Percentiles rank a stretch among this genome's conserved stretches.
These are phyloP conservation scores for Tautogolabrus adspersus DNA, from an alignment of 2,113 vertebrate genomes.

Conservation along the genomic window DNA sequence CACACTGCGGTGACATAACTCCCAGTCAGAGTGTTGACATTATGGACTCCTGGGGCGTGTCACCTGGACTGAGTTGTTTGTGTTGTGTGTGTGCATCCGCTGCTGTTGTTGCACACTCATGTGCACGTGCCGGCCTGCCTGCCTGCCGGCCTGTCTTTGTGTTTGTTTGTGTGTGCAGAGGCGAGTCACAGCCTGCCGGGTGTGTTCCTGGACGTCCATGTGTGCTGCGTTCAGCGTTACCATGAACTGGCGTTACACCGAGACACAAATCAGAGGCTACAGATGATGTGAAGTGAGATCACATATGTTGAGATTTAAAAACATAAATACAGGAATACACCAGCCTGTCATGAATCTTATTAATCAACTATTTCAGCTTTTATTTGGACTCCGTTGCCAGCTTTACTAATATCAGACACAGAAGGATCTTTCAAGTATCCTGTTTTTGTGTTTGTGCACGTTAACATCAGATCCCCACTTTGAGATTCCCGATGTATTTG, in stretches of 20 bases:
- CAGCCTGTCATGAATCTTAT: too few relatives aligned
- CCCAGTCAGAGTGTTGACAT: conserved; percentile 59
- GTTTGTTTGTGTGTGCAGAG: conserved; percentile 36
- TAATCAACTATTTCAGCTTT: too few relatives aligned
- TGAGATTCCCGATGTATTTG: too few relatives aligned
- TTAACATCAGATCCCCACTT: too few relatives aligned
- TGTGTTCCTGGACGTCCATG: conserved; percentile 4
- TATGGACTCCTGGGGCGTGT: conserved; percentile 63
- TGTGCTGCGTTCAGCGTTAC: not conserved
- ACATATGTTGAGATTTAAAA: too few relatives aligned
- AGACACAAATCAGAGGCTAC: conserved; percentile 22
- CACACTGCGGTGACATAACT: conserved; percentile 68
- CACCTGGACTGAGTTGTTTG: conserved; percentile 57
- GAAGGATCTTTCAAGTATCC: too few relatives aligned
- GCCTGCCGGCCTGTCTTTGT: conserved; percentile 8
- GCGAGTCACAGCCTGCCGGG: conserved; percentile 32
- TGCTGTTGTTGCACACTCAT: conserved; percentile 12
- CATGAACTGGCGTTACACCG: not conserved
- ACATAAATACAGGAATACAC: too few relatives aligned
- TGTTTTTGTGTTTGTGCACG: too few relatives aligned
- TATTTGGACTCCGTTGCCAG: too few relatives aligned
- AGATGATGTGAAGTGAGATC: not conserved
- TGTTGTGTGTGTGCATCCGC: conserved; percentile 21
- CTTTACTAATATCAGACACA: too few relatives aligned
- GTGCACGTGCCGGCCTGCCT: conserved; percentile 29